Percentiles rank a stretch among this genome's conserved stretches.
Conservation (phyloP, 1,140 invertebrate species). For the Maconellicoccus hirsutus region DNA sequence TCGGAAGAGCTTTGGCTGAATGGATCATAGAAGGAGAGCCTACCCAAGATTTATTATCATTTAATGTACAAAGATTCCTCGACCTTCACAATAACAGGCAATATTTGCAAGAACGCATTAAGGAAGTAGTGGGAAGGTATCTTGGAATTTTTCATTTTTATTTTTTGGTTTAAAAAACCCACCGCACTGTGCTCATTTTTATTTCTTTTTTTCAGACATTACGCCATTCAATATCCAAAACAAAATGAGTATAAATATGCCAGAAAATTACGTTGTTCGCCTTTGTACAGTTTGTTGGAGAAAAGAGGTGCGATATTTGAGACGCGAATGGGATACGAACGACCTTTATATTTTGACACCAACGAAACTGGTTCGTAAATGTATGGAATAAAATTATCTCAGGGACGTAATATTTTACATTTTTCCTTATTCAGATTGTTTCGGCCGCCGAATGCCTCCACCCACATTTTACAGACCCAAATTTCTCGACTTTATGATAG, state of each 20-base stretch:
- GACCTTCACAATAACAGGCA: conserved; percentile 66
- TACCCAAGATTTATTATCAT: conserved; percentile 48
- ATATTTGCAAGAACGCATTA: conserved; percentile 58
- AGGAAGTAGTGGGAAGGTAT: conserved; percentile 56
- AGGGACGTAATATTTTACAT: conserved; percentile 29
- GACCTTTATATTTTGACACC: conserved; percentile 50
- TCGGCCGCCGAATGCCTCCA: conserved; percentile 37
- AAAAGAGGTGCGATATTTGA: conserved; percentile 64
- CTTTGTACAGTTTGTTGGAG: conserved; percentile 65
- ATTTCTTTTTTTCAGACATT: conserved; percentile 36
- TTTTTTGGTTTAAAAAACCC: too few relatives aligned
- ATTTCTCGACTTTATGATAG: conserved; percentile 61
- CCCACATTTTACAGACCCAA: conserved; percentile 55
- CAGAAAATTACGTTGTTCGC: conserved; percentile 60
- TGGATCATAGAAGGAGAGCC: conserved; percentile 60
- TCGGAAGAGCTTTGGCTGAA: conserved; percentile 60
- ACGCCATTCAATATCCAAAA: conserved; percentile 51
- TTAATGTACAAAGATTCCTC: conserved; percentile 64
- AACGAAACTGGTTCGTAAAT: conserved; percentile 33
- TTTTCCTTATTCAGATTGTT: neutral
- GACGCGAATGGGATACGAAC: conserved; percentile 76
- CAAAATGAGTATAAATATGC: conserved; percentile 52
- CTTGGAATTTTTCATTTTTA: too few relatives aligned
- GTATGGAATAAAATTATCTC: neutral
- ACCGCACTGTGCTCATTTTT: too few relatives aligned